Percentiles rank a stretch among this genome's conserved stretches.
These are phyloP conservation scores for Drosophila anceps DNA, from an alignment of 2,888 invertebrate genomes.

Conservation along the genomic window DNA sequence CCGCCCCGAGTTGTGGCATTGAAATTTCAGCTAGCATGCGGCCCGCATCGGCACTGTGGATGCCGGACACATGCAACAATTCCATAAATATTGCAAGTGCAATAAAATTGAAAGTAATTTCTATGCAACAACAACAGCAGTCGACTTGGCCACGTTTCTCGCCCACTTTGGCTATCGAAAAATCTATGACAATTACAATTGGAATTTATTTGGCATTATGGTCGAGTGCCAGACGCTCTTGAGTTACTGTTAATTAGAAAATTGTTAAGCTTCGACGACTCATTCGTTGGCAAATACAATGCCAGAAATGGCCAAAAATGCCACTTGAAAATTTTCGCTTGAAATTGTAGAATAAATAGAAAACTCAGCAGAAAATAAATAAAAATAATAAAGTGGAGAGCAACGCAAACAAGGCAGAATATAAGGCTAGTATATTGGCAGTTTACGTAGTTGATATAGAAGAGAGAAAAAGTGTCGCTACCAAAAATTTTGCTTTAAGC, in stretches of 20 bases:
- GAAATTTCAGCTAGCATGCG: conserved; percentile 36
- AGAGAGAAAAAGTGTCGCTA: too few relatives aligned
- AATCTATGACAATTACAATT: conserved; percentile 71
- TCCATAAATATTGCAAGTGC: conserved; percentile 61
- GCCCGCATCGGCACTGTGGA: conserved; percentile 24
- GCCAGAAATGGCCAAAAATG: conserved; percentile 9
- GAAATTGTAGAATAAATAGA: not conserved
- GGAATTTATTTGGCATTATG: conserved; percentile 59
- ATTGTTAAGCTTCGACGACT: conserved; percentile 37
- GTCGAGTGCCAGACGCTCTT: conserved; percentile 39
- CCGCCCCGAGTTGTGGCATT: conserved; percentile 28
- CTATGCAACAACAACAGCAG: conserved; percentile 37
- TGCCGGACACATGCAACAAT: conserved; percentile 36
- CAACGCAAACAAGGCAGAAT: too few relatives aligned
- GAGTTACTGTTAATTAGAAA: conserved; percentile 76
- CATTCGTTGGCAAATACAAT: conserved; percentile 19
- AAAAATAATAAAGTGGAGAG: not conserved
- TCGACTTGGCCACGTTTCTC: conserved; percentile 11
- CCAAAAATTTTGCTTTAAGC: too few relatives aligned
- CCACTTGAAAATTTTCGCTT: not conserved
- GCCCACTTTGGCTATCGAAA: conserved; percentile 26
- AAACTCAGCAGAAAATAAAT: not conserved
- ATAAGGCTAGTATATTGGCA: too few relatives aligned
- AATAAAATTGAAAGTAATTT: conserved; percentile 71
- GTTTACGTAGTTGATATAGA: too few relatives aligned